Evolutionary conservation across 2,113 vertebrate genomes (phyloP).

Genomic region (Empidonax alnorum): DNA sequence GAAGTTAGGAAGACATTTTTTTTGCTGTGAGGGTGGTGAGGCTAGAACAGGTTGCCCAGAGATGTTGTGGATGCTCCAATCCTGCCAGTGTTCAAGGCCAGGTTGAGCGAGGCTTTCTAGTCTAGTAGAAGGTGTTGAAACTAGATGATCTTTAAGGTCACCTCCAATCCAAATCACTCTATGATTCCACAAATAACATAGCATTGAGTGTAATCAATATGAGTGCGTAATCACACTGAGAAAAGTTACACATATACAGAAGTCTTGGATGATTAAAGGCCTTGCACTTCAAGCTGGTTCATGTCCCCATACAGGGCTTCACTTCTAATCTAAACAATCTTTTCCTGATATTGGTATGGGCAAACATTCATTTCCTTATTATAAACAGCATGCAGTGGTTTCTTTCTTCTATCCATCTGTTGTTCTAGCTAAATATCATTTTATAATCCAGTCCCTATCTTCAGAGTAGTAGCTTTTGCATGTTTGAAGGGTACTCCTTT

Average conservation of each 20-base stretch:
- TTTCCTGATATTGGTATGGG: fast-evolving
- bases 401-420: not conserved
- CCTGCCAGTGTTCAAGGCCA: not conserved
- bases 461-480: not conserved
- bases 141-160: not conserved
- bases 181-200: not conserved
- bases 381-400: not conserved
- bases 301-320: not conserved
- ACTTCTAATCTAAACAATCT: not conserved
- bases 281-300: not conserved
- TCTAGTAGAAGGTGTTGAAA: not conserved
- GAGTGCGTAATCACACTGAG: not conserved
- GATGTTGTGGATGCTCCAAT: too few species aligned
- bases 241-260: not conserved
- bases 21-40: not conserved
- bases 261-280: not conserved
- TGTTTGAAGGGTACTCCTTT: not conserved
- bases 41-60: not conserved
- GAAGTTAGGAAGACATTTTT: not conserved
- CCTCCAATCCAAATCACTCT: not conserved
- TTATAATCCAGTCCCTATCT: not conserved
- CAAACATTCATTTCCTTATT: not conserved
- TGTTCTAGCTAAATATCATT: not conserved
- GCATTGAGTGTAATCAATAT: not conserved
- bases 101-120: not conserved